Conservation (phyloP, 2,797 vertebrate species). For the Craterocephalus amniculus region DNA sequence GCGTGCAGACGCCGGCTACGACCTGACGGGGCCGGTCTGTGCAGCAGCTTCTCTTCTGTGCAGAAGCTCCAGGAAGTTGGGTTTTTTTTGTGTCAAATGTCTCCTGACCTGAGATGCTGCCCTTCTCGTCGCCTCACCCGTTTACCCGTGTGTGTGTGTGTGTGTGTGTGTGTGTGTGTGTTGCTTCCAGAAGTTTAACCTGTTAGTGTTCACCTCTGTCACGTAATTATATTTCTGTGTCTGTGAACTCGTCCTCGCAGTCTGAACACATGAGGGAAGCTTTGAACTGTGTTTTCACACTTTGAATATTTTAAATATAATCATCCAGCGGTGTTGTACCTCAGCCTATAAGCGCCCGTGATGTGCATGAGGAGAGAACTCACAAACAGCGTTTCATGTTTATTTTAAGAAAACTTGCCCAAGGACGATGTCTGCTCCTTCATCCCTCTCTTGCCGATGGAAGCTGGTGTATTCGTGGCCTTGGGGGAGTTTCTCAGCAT, state of each 20-base stretch:
- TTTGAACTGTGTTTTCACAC: slow-evolving; percentile 45
- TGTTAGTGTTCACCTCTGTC: too few species aligned
- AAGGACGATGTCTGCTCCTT: slow-evolving; percentile 62
- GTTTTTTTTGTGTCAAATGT: slow-evolving; percentile 53
- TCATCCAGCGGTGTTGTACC: slow-evolving; percentile 33
- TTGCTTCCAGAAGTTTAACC: slow-evolving; percentile 7
- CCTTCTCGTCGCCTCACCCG: slow-evolving; percentile 42
- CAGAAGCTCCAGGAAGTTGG: slow-evolving; percentile 37
- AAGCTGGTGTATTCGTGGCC: slow-evolving; percentile 57
- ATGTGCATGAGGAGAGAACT: slow-evolving; percentile 35
- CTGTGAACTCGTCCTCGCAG: slow-evolving; percentile 23
- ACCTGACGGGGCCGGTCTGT: slow-evolving; percentile 6
- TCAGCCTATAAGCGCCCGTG: slow-evolving; percentile 27
- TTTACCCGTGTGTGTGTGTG: neutral
- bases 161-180: too few species aligned
- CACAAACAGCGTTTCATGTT: slow-evolving; percentile 66
- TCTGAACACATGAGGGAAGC: slow-evolving; percentile 17
- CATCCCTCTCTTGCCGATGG: slow-evolving; percentile 54
- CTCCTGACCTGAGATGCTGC: slow-evolving; percentile 38
- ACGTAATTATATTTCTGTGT: slow-evolving; percentile 17
- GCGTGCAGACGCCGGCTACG: neutral
- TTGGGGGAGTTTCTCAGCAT: slow-evolving; percentile 64
- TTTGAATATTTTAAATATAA: slow-evolving; percentile 59
- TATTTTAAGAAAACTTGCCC: slow-evolving; percentile 65
- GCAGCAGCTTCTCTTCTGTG: slow-evolving; percentile 18